A percentile compares a stretch with the other conserved stretches of the same genome.
Evolutionary conservation across 1,140 invertebrate species (phyloP).

Genomic region (Idris sp.): DNA sequence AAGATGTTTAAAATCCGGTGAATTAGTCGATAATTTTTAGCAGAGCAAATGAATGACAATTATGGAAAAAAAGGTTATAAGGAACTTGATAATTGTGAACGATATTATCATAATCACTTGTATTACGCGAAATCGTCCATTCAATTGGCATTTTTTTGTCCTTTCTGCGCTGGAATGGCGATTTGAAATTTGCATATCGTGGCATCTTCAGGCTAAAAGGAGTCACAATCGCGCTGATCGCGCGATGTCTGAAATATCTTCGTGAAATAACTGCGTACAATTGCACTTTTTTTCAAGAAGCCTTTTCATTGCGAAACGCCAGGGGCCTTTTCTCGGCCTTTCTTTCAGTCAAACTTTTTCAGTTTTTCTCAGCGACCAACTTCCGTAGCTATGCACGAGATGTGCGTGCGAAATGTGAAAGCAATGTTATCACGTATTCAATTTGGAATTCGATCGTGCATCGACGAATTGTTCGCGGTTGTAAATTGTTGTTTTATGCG

Average conservation of each 20-base stretch:
- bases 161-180: slow-evolving; percentile 7
- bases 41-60: neutral
- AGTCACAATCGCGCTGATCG: slow-evolving; percentile 39
- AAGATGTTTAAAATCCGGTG: too few species aligned
- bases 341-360: slow-evolving; percentile 6
- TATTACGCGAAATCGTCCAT: slow-evolving; percentile 16
- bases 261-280: slow-evolving; percentile 37
- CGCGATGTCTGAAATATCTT: slow-evolving; percentile 44
- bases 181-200: slow-evolving; percentile 51
- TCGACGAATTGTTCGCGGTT: slow-evolving; percentile 26
- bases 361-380: slow-evolving; percentile 17
- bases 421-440: slow-evolving; percentile 43
- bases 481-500: slow-evolving; percentile 31
- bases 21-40: too few species aligned
- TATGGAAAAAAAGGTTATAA: neutral
- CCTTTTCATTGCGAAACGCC: slow-evolving; percentile 37
- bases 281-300: slow-evolving; percentile 41
- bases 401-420: slow-evolving; percentile 12
- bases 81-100: neutral
- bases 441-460: slow-evolving; percentile 40
- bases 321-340: slow-evolving; percentile 26
- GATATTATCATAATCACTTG: slow-evolving; percentile 19
- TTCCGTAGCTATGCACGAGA: slow-evolving; percentile 16
- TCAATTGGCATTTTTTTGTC: slow-evolving; percentile 11
- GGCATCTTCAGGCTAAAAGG: slow-evolving; percentile 37